Percentiles rank a stretch among this genome's conserved stretches.
Evolutionary conservation across 2,888 invertebrate species (phyloP).

Genomic region (Uropetala carovei): DNA sequence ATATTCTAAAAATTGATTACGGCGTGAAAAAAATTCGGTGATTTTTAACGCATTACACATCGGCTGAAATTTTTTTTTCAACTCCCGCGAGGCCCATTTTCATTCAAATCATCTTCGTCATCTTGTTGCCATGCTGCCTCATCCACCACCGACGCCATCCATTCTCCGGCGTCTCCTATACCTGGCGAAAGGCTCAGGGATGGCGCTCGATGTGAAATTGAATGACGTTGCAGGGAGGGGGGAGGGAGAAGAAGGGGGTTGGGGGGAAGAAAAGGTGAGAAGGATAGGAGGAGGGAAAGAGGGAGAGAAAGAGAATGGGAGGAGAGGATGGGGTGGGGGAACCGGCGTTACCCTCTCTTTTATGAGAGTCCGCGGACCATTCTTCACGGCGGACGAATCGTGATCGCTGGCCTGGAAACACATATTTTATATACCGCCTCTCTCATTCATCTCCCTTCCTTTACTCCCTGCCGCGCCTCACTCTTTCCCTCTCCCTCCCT

Average conservation of each 20-base stretch:
- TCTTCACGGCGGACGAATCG: conserved; percentile 49
- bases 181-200: conserved; percentile 8
- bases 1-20: too few relatives aligned
- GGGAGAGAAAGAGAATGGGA: not conserved
- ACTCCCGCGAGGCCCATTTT: too few relatives aligned
- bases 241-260: not conserved
- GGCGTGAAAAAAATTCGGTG: too few relatives aligned
- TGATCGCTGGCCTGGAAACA: conserved; percentile 36
- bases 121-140: not conserved
- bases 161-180: not conserved
- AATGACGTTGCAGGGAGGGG: conserved; percentile 11
- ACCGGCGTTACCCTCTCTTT: not conserved
- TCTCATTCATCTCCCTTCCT: not conserved
- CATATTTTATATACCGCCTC: conserved; percentile 36
- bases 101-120: too few relatives aligned
- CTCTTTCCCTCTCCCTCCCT: not conserved
- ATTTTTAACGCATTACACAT: too few relatives aligned
- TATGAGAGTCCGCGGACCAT: conserved; percentile 30
- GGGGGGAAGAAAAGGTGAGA: not conserved
- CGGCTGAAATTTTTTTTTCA: too few relatives aligned
- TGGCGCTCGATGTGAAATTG: conserved; percentile 38
- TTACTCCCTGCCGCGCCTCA: not conserved
- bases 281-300: not conserved
- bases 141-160: not conserved
- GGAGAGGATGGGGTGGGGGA: not conserved